Evolutionary conservation across 2,888 invertebrate genomes (phyloP).

Genomic region (Pomacea canaliculata): DNA sequence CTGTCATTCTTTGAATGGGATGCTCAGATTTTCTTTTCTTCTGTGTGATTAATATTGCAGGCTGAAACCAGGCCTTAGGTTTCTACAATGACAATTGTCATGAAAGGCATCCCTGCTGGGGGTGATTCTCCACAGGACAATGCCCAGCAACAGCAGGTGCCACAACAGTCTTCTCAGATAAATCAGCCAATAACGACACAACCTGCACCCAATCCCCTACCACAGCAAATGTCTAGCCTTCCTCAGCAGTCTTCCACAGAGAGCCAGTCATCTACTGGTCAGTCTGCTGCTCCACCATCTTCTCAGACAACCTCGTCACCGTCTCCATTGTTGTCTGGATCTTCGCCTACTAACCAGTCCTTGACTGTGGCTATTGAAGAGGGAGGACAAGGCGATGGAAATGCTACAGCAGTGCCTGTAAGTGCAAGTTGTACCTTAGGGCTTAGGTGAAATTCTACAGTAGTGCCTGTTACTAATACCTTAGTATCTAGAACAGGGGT

Average conservation of each 20-base stretch:
- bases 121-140: conserved; percentile 65
- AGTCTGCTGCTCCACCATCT: no score
- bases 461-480: no score
- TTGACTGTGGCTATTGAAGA: conserved; percentile 38
- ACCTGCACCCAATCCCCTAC: background rate
- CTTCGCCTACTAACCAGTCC: conserved; percentile 5
- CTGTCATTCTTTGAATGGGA: no score
- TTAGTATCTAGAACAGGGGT: no score
- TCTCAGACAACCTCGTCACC: conserved; percentile 19
- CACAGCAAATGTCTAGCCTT: background rate
- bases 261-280: conserved; percentile 4
- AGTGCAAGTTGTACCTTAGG: background rate
- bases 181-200: conserved; percentile 24
- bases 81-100: conserved; percentile 65
- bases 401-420: conserved; percentile 29
- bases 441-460: no score
- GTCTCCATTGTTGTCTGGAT: conserved; percentile 10
- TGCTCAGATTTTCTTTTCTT: background rate
- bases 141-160: conserved; percentile 25
- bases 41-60: background rate
- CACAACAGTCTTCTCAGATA: conserved; percentile 3
- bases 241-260: conserved; percentile 24
- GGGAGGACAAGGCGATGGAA: conserved; percentile 50
- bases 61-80: background rate
- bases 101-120: conserved; percentile 66